A percentile compares a stretch with the other conserved stretches of the same genome.
Evolutionary conservation across 1,140 invertebrate genomes (phyloP).

Genomic region (Macrobrachium nipponense): DNA sequence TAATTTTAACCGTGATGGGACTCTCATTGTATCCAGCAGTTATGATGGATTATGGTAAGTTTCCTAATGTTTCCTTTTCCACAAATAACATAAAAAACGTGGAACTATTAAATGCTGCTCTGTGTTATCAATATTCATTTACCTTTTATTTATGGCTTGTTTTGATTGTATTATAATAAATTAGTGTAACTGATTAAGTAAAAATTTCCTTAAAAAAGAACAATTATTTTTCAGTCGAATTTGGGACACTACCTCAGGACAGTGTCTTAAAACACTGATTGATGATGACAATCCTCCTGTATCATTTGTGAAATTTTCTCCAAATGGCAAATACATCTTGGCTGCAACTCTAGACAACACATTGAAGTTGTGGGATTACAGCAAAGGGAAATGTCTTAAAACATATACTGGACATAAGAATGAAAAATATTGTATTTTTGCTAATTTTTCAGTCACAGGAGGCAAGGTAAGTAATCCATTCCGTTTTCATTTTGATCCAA

Average conservation of each 20-base stretch:
- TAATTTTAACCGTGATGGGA: constrained; percentile 98
- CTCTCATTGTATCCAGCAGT: constrained; percentile 97
- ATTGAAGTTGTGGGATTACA: constrained; percentile 99
- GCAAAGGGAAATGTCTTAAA: constrained; percentile 96
- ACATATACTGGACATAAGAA: constrained; percentile 98
- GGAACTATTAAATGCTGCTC: too few species aligned
- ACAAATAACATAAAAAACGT: background rate
- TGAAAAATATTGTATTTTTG: constrained; percentile 99
- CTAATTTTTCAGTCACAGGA: constrained; percentile 99
- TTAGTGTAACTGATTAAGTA: background rate
- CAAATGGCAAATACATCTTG: constrained; percentile 99
- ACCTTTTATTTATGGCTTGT: background rate
- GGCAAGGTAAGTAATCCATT: constrained; percentile 82
- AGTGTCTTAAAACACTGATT: constrained; percentile 97
- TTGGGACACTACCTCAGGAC: constrained; percentile 99
- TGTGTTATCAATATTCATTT: background rate
- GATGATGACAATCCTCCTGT: constrained; percentile 98
- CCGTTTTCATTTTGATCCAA: background rate
- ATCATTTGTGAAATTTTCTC: constrained; percentile 99
- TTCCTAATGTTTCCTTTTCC: background rate
- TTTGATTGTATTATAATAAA: background rate
- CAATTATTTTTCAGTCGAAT: constrained; percentile 83
- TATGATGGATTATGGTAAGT: constrained; percentile 97
- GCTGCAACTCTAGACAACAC: constrained; percentile 98
- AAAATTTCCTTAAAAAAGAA: background rate